phyloP scores from a whole-genome alignment of 2,888 invertebrate species.

The Incurvaria masculella region DNA sequence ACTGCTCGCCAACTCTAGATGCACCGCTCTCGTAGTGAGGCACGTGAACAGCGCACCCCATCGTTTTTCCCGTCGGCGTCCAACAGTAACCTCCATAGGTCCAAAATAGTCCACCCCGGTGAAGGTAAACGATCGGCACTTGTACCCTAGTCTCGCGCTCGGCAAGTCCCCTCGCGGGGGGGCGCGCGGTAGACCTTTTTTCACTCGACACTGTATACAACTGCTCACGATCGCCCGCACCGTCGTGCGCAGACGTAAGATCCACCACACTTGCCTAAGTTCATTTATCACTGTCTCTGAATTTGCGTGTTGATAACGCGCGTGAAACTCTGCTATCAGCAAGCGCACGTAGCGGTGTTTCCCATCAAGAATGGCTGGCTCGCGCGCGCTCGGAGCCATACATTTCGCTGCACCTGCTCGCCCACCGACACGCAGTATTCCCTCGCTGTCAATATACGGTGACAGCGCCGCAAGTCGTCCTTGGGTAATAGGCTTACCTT shows the following conservation, averaged over 20 bases:
- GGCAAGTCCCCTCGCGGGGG: not conserved
- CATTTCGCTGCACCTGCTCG: not conserved
- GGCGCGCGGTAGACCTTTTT: not conserved
- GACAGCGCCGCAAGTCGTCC: not conserved
- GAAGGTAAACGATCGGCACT: not conserved
- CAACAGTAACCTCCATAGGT: not conserved
- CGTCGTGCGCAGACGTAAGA: not conserved
- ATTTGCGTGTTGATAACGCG: not conserved
- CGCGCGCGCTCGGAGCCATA: too few relatives aligned
- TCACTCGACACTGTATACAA: not conserved
- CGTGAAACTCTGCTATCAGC: not conserved
- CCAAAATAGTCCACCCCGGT: not conserved
- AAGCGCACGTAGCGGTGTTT: not conserved
- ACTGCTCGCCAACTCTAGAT: slow-evolving; percentile 14
- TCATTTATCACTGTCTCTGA: not conserved
- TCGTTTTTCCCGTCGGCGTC: slow-evolving; percentile 5
- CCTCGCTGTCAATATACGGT: not conserved
- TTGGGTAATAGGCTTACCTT: too few relatives aligned
- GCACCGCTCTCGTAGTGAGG: slow-evolving; percentile 16
- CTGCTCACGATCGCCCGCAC: not conserved
- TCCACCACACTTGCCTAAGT: not conserved
- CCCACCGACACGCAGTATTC: not conserved
- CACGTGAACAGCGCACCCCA: slow-evolving; percentile 17
- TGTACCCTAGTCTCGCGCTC: not conserved
- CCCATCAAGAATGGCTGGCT: not conserved